These are phyloP conservation scores for Syngnathus scovelli DNA, from an alignment of 2,113 vertebrate genomes.

Conservation along the genomic window DNA sequence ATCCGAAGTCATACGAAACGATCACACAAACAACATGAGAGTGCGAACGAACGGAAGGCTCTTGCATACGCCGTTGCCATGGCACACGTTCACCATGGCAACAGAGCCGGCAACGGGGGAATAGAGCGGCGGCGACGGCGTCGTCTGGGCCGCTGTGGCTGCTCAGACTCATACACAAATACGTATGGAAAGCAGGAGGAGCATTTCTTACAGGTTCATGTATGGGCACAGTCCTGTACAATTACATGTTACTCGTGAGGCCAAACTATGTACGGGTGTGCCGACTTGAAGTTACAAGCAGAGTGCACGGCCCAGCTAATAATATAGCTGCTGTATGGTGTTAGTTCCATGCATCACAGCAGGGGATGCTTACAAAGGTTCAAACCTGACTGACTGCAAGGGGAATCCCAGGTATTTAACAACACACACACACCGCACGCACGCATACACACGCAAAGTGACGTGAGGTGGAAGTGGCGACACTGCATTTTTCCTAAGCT, in stretches of 20 bases:
- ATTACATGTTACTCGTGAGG: too few relatives aligned
- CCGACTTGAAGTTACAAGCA: neutral
- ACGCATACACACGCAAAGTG: too few relatives aligned
- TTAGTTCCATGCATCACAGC: neutral
- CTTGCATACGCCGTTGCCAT: slow-evolving; percentile 57
- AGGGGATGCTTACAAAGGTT: neutral
- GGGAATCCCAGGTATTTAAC: neutral
- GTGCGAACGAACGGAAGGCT: slow-evolving; percentile 40
- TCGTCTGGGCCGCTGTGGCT: slow-evolving; percentile 43
- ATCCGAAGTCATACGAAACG: neutral
- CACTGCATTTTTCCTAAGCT: too few relatives aligned
- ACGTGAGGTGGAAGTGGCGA: too few relatives aligned
- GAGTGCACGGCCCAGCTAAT: neutral
- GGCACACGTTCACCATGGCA: slow-evolving; percentile 68
- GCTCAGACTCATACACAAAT: slow-evolving; percentile 41
- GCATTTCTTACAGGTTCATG: neutral
- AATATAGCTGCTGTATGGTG: neutral
- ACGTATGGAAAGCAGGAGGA: neutral
- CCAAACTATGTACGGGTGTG: neutral
- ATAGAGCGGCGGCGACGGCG: slow-evolving; percentile 24
- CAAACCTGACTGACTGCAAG: neutral
- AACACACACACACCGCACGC: neutral
- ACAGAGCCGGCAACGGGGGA: slow-evolving; percentile 51
- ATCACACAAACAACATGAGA: slow-evolving; percentile 38
- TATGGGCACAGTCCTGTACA: too few relatives aligned